phyloP scores from a whole-genome alignment of 2,888 invertebrate genomes.

The Eubasilissa splendida region DNA sequence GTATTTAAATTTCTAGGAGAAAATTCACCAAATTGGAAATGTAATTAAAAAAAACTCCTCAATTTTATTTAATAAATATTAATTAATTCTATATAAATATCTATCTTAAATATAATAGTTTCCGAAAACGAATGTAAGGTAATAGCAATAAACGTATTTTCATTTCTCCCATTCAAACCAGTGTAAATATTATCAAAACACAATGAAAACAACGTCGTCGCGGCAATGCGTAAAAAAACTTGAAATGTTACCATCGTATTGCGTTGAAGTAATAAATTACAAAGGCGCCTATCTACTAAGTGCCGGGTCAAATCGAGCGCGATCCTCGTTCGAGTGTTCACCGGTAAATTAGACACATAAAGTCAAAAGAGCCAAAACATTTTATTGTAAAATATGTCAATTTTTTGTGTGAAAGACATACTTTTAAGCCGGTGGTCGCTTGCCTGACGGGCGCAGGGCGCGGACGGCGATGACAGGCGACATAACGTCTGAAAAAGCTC shows the following conservation, averaged over 20 bases:
- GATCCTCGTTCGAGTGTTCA: not conserved
- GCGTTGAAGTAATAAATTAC: not conserved
- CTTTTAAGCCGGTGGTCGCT: not conserved
- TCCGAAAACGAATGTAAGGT: too few species aligned
- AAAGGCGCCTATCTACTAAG: not conserved
- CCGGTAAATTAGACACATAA: not conserved
- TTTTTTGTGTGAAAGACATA: not conserved
- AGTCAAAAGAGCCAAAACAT: not conserved
- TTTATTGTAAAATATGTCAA: not conserved
- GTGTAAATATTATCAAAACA: constrained; percentile 3
- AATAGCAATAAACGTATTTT: too few species aligned
- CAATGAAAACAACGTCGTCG: constrained; percentile 8
- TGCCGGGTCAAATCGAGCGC: not conserved
- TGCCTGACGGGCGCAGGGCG: not conserved
- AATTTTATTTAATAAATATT: too few species aligned
- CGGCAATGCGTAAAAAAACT: constrained; percentile 1
- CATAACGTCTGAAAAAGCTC: constrained; percentile 7
- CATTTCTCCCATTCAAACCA: too few species aligned
- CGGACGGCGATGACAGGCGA: not conserved
- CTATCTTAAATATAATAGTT: too few species aligned
- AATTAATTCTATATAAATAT: too few species aligned
- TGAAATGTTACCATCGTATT: not conserved
- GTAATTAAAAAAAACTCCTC: too few species aligned
- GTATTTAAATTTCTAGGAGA: too few species aligned
- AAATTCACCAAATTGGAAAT: too few species aligned